phyloP scores from a whole-genome alignment of 2,113 vertebrate species.

The Colinus virginianus region DNA sequence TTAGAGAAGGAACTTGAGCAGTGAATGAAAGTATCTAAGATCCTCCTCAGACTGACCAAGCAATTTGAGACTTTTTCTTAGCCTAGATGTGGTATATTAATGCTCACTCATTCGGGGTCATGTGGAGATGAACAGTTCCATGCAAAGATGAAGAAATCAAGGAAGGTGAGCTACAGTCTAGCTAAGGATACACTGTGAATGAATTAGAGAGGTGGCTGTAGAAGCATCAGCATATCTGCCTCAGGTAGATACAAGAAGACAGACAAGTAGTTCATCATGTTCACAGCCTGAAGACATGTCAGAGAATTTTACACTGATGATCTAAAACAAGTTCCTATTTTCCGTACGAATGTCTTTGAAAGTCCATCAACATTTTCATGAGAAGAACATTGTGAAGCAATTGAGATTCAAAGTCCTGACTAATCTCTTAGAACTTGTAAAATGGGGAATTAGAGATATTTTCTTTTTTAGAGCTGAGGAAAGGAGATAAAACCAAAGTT shows the following conservation, averaged over 20 bases:
- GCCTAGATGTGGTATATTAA: not conserved
- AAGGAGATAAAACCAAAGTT: not conserved
- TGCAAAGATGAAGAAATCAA: not conserved
- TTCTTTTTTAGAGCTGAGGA: too few species aligned
- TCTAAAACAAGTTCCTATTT: not conserved
- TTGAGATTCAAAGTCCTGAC: not conserved
- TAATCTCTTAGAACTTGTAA: not conserved
- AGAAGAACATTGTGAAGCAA: not conserved
- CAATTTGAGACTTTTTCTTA: not conserved
- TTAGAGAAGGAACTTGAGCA: not conserved
- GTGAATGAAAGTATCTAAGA: not conserved
- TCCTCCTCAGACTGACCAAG: not conserved
- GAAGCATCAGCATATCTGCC: not conserved
- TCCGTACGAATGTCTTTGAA: not conserved
- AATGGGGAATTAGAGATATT: accelerated
- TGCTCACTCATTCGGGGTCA: not conserved
- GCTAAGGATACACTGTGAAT: not conserved
- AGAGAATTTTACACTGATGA: not conserved
- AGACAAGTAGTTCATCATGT: not conserved
- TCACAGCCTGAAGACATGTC: not conserved
- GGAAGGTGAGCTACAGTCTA: not conserved
- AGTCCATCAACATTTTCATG: not conserved
- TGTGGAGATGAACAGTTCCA: not conserved
- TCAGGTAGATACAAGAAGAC: not conserved
- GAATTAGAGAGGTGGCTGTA: not conserved